Evolutionary conservation across 2,113 vertebrate species (phyloP).

Genomic region (Anoura caudifer): DNA sequence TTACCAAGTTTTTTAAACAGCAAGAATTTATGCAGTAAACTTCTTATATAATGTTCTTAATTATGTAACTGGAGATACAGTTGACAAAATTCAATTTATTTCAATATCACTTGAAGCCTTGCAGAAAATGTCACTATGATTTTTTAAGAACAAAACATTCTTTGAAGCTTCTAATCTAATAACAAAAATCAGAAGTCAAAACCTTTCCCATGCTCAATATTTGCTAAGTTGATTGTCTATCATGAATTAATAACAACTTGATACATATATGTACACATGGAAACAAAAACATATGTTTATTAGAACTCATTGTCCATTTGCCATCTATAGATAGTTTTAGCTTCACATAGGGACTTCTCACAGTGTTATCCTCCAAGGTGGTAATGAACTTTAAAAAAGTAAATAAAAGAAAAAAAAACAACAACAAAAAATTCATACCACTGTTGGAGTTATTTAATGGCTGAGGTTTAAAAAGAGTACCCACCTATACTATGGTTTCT

Average conservation of each 20-base stretch:
- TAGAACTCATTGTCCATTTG: neutral
- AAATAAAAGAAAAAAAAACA: neutral
- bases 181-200: neutral
- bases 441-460: neutral
- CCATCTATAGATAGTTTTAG: neutral
- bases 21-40: neutral
- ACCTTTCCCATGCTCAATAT: neutral
- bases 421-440: neutral
- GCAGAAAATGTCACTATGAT: neutral
- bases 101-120: neutral
- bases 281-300: neutral
- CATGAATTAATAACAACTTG: neutral
- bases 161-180: neutral
- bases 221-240: neutral
- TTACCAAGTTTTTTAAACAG: neutral
- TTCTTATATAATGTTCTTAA: neutral
- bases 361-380: neutral
- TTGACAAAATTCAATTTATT: neutral
- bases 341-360: neutral
- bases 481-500: no score
- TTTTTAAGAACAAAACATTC: slow-evolving; percentile 4
- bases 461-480: neutral
- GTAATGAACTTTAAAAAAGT: neutral
- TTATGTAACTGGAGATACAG: neutral
- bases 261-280: neutral